A percentile compares a stretch with the other conserved stretches of the same genome.
phyloP scores from a whole-genome alignment of 2,797 vertebrate genomes.

The Sarcoramphus papa region DNA sequence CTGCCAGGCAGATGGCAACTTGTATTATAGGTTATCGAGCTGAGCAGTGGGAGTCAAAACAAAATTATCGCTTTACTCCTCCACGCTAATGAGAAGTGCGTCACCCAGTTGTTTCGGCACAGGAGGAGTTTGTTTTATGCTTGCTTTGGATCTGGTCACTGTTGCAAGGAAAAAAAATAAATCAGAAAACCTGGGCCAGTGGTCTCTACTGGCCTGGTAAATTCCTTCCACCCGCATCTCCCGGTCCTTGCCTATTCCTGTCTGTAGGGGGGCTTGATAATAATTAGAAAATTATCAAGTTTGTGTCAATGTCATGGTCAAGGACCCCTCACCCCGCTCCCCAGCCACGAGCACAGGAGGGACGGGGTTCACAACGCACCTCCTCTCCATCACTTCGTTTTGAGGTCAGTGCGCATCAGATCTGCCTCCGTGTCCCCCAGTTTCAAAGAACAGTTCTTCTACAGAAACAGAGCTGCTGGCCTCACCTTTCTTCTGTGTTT shows the following conservation, averaged over 20 bases:
- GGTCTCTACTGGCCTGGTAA: neutral
- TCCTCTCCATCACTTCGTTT: neutral
- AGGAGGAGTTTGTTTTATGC: neutral
- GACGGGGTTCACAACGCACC: accelerated
- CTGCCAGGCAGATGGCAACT: neutral
- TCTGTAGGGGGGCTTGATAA: neutral
- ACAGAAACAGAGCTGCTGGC: neutral
- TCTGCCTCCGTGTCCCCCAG: neutral
- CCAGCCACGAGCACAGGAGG: neutral
- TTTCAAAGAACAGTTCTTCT: neutral
- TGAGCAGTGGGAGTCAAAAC: neutral
- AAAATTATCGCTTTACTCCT: neutral
- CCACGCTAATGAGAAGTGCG: neutral
- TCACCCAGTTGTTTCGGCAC: neutral
- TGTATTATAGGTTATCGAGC: neutral
- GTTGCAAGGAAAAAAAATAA: neutral
- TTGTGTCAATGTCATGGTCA: neutral
- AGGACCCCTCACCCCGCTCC: neutral
- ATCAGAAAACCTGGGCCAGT: neutral
- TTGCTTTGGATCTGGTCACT: neutral
- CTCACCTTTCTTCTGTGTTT: neutral
- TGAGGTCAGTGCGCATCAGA: neutral
- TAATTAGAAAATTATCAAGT: neutral
- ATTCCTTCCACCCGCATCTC: neutral
- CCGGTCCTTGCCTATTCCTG: neutral